Evolutionary conservation across 1,140 invertebrate species (phyloP), one percentile per base, ranked within the genome.

Genomic region (Drosophila erecta): DNA sequence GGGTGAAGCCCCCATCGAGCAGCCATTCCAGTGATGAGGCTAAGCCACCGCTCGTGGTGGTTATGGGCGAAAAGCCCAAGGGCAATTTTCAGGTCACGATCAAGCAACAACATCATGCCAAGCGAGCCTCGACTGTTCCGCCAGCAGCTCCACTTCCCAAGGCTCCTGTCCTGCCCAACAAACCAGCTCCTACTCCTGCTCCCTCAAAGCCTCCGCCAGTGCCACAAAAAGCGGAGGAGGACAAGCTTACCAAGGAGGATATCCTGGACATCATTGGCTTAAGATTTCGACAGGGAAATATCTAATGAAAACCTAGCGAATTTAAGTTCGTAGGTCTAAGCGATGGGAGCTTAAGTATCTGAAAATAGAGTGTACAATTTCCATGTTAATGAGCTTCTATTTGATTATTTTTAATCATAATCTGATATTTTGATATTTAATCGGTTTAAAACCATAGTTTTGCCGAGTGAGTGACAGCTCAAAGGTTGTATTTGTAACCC

Each of bases 251-350:
- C 49, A 74, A 76, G 17, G 79, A 86, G 2, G 81, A 86, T 12
- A 49, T 86, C 38, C 5, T 87, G 1, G 44, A 76, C 2, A 87
- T 86, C 8, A 60, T 86, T 30, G 79, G 79, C 2, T 24, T 85
- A 2, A 37, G 58, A 17, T 55, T 30, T 15, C 35, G 27, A 14
- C 27, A 57, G 38, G 3, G 17, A 12, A 43, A 15, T 30, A 15
- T 22, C 37, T 10, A 33, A 12, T 14, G 2, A 11, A 2, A 51
- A 51, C 20, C 1, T 17, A 1, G 3, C n/a, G 5, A 6, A 3
- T 27, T 33, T 0, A 11, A 37, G 22, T 2, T 10, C 2, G 24
- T 24, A 24, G 24, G 4, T 24, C 24, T 24, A 24, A 4, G 8
- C 10, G 30, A 10, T 30, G 7, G 7, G 7, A 10, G 7, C 3